Percentiles rank a stretch among this genome's conserved stretches.
These are phyloP conservation scores for Acheta domesticus DNA, from an alignment of 2,888 invertebrate species.

Conservation along the genomic window DNA sequence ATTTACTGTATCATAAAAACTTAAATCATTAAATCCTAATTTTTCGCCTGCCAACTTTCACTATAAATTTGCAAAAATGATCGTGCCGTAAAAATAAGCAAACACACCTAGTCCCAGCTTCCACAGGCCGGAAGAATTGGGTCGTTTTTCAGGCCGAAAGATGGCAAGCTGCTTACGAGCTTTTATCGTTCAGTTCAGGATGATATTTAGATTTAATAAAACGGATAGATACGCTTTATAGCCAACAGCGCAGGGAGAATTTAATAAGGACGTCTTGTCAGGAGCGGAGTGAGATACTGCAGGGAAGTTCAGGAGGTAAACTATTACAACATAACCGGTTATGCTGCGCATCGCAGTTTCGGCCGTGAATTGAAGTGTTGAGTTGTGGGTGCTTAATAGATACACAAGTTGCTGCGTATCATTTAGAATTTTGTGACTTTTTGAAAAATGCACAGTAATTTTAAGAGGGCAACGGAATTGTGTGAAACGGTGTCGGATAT, in stretches of 20 bases:
- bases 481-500: too few relatives aligned
- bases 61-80: slow-evolving; percentile 2
- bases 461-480: too few relatives aligned
- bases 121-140: background rate
- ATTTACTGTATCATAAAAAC: slow-evolving; percentile 10
- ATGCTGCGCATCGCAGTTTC: too few relatives aligned
- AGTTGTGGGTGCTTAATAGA: too few relatives aligned
- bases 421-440: too few relatives aligned
- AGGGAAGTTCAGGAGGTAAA: too few relatives aligned
- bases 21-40: background rate
- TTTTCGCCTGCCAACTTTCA: background rate
- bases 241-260: background rate
- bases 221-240: background rate
- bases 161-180: background rate
- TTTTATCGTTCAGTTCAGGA: slow-evolving; percentile 5
- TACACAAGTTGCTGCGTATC: too few relatives aligned
- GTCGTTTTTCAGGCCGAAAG: background rate
- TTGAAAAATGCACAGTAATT: too few relatives aligned
- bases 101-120: background rate
- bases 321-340: too few relatives aligned
- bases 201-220: background rate
- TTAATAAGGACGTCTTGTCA: too few relatives aligned
- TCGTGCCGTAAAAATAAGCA: background rate
- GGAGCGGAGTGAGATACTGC: too few relatives aligned
- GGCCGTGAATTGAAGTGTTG: too few relatives aligned